Percentiles rank a stretch among this genome's conserved stretches.
These are phyloP conservation scores for Phyto melanocephala DNA, from an alignment of 2,888 invertebrate species.

Conservation along the genomic window DNA sequence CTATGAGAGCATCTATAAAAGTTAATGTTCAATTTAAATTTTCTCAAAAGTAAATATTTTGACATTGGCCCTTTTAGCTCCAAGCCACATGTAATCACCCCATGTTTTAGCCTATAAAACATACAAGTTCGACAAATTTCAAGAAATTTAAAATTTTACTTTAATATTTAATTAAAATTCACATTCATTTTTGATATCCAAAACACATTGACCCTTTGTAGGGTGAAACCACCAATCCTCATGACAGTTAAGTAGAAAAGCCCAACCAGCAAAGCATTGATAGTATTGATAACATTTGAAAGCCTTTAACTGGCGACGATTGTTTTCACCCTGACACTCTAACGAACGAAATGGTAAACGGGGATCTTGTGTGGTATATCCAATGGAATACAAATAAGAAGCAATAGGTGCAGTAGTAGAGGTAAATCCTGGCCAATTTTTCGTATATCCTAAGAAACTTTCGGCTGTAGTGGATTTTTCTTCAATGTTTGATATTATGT, in stretches of 20 bases:
- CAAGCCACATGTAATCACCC: too few species aligned
- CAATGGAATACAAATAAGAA: not conserved
- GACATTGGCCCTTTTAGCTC: too few species aligned
- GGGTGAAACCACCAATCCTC: constrained; percentile 45
- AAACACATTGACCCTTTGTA: not conserved
- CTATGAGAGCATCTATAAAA: too few species aligned
- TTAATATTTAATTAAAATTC: not conserved
- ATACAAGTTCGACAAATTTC: too few species aligned
- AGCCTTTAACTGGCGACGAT: constrained; percentile 54
- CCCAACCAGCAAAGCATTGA: constrained; percentile 66
- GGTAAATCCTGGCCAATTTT: too few species aligned
- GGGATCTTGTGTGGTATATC: constrained; percentile 44
- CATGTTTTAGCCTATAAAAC: too few species aligned
- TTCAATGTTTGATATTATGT: too few species aligned
- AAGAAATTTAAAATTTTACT: too few species aligned
- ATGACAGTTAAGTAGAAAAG: constrained; percentile 60
- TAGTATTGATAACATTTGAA: constrained; percentile 64
- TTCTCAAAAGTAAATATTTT: too few species aligned
- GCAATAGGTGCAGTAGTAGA: not conserved
- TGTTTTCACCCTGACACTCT: constrained; percentile 43
- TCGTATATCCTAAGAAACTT: too few species aligned
- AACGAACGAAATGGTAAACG: constrained; percentile 56
- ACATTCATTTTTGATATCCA: constrained; percentile 30
- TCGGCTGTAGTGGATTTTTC: too few species aligned
- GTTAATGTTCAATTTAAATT: too few species aligned